A percentile compares a stretch with the other conserved stretches of the same genome.
phyloP scores from a whole-genome alignment of 2,113 vertebrate species.

The Dipodomys ordii region DNA sequence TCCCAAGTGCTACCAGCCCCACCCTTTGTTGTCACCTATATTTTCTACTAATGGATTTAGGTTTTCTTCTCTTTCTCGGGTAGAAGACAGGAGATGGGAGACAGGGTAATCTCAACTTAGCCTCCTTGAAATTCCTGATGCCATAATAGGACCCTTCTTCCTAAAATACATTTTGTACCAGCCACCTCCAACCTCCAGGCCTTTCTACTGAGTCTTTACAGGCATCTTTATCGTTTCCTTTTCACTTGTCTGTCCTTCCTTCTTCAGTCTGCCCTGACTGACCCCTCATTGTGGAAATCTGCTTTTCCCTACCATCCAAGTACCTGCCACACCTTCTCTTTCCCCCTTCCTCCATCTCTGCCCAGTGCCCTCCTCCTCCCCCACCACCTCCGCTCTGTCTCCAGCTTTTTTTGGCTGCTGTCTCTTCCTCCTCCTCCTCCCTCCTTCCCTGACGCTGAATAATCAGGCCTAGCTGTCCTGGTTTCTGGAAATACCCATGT shows the following conservation, averaged over 20 bases:
- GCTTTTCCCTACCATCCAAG: background rate
- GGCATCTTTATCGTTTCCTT: slow-evolving; percentile 21
- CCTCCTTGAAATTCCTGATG: slow-evolving; percentile 24
- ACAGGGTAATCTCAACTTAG: slow-evolving; percentile 35
- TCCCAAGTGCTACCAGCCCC: background rate
- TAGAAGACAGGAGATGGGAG: slow-evolving; percentile 29
- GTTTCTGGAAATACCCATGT: slow-evolving; percentile 79
- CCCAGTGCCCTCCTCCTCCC: slow-evolving; percentile 28
- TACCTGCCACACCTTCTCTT: background rate
- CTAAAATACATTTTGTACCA: background rate
- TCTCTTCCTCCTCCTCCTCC: slow-evolving; percentile 65
- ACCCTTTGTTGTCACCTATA: slow-evolving; percentile 14
- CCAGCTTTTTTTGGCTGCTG: slow-evolving; percentile 76
- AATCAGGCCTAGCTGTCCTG: slow-evolving; percentile 82
- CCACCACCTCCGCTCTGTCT: slow-evolving; percentile 63
- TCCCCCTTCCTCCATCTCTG: slow-evolving; percentile 52
- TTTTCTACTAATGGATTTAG: slow-evolving; percentile 27
- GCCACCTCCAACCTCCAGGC: slow-evolving; percentile 30
- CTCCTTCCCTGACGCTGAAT: slow-evolving; percentile 76
- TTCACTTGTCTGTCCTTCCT: slow-evolving; percentile 19
- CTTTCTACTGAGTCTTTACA: slow-evolving; percentile 19
- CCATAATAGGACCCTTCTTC: background rate
- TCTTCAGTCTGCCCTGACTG: background rate
- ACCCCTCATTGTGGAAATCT: slow-evolving; percentile 33
- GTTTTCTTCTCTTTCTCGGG: slow-evolving; percentile 39